phyloP scores from a whole-genome alignment of 23 tunicate genomes.

The Halocynthia roretzi region DNA sequence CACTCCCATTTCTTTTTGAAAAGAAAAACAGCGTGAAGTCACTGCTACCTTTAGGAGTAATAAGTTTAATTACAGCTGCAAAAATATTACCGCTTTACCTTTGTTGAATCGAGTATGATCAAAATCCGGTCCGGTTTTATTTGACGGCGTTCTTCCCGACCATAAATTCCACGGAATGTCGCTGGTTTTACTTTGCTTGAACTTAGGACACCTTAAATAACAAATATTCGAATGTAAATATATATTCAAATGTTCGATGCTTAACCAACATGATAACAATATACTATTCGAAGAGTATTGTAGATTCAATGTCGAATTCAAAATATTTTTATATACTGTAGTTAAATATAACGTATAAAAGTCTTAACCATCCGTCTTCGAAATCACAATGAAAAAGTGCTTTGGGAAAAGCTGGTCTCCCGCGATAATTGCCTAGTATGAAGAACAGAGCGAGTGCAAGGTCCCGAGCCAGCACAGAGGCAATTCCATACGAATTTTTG shows the following conservation, averaged over 20 bases:
- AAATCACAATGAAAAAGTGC: constrained; percentile 17
- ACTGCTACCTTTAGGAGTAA: too few relatives aligned
- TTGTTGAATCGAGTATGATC: constrained; percentile 24
- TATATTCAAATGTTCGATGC: too few relatives aligned
- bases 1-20: too few relatives aligned
- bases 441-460: constrained; percentile 11
- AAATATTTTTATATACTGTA: too few relatives aligned
- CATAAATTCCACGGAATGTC: constrained; percentile 27
- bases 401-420: constrained; percentile 9
- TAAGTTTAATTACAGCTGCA: too few relatives aligned
- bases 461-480: constrained; percentile 16
- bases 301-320: background rate
- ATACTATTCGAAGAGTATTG: background rate
- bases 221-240: background rate
- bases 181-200: background rate
- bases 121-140: constrained; percentile 16
- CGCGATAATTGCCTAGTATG: constrained; percentile 4
- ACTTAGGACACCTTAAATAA: constrained; percentile 13
- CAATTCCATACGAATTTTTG: constrained; percentile 11
- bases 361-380: constrained; percentile 19
- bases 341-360: too few relatives aligned
- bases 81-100: background rate
- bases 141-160: constrained; percentile 16
- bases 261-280: too few relatives aligned
- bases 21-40: too few relatives aligned